Evolutionary conservation across 1,140 invertebrate species (phyloP), one percentile per base, ranked within the genome.

Genomic region (Macrosteles quadrilineatus): DNA sequence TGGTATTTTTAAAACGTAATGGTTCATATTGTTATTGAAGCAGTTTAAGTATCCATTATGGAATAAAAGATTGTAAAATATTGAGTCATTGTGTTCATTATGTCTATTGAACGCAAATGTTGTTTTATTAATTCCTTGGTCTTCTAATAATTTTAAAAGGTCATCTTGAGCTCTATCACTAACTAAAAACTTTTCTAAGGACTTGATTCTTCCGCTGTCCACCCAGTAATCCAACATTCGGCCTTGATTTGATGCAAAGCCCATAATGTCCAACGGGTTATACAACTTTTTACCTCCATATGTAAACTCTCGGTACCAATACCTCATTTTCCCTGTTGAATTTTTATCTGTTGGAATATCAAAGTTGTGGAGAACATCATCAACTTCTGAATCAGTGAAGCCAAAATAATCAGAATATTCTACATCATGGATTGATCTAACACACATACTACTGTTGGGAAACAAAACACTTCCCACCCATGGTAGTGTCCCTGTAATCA

Each of bases 371-470:
- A 65, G 21, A 31, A 65, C 19, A 12, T 65, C 27, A 36, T 65
- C 63, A 19, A 65, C 63, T 36, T 65, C 63, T 19, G 25, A 14
- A 19, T 36, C 63, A 23, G 27, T 36, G 32, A 65, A 65, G 1
- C 63, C 63, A 29, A 65, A 65, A 31, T 65, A 21, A 14, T 31
- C 2, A 36, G 27, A 36, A 40, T 32, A 65, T 29, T 65, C 30
- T 17, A 32, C 31, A 14, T 30, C 21, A 9, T 19, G 25, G n/a
- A 65, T 19, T 2, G 63, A 65, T 19, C 30, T n/a, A 2, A 36
- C 11, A n/a, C 47, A 50, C 6, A 50, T n/a, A 50, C 21, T 50
- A n/a, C 14, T 19, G 47, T 50, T 50, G 4, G 47, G 47, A 21
- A 50, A 50, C n/a, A 50, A 50, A 50, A 21, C 4, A 21, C n/a